Percentiles rank a stretch among this genome's conserved stretches.
phyloP scores from a whole-genome alignment of 2,888 invertebrate genomes.

The Trachelus troglodyta region DNA sequence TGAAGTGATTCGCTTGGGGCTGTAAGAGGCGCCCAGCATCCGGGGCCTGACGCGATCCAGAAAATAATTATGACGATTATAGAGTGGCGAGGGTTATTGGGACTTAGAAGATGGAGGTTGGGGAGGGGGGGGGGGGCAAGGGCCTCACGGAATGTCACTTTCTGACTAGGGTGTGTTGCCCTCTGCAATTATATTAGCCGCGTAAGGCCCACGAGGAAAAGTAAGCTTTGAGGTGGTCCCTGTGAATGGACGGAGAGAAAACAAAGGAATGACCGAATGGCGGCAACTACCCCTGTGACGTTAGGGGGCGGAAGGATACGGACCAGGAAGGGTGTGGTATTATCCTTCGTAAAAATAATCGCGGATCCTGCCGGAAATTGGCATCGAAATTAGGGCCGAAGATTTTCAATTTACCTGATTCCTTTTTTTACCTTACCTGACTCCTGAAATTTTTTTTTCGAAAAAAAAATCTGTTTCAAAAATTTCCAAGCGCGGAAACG shows the following conservation, averaged over 20 bases:
- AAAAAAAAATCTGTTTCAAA: too few species aligned
- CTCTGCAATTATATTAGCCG: conserved; percentile 27
- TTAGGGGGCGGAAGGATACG: conserved; percentile 55
- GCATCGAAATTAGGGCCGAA: neutral
- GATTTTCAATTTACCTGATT: neutral
- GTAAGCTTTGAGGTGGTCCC: conserved; percentile 38
- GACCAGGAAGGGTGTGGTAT: conserved; percentile 55
- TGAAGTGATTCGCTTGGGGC: neutral
- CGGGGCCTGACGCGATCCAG: neutral
- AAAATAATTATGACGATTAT: conserved; percentile 11
- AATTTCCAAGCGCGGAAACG: too few species aligned
- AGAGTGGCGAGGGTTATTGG: neutral
- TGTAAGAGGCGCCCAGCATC: neutral
- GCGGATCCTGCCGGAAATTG: conserved; percentile 6
- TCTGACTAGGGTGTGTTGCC: conserved; percentile 20
- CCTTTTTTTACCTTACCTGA: too few species aligned
- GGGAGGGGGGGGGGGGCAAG: neutral
- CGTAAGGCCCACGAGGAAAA: conserved; percentile 28
- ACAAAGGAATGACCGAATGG: conserved; percentile 13
- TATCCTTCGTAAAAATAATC: conserved; percentile 18
- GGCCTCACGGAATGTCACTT: conserved; percentile 24
- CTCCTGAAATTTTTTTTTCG: too few species aligned
- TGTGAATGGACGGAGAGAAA: conserved; percentile 7
- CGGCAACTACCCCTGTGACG: conserved; percentile 35
- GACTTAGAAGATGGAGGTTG: neutral